phyloP scores from a whole-genome alignment of 1,140 invertebrate genomes.

The Drosophila watanabei region DNA sequence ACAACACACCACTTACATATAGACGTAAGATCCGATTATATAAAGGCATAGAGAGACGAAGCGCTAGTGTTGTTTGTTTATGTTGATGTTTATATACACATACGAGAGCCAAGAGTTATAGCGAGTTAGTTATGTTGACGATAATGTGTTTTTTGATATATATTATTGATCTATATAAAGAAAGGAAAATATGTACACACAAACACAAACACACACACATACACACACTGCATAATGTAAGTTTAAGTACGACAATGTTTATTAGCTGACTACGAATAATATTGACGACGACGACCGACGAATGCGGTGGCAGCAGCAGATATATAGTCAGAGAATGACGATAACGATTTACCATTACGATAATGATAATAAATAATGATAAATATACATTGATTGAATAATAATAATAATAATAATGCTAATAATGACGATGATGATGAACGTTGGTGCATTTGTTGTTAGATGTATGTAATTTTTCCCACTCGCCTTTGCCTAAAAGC shows the following conservation, averaged over 20 bases:
- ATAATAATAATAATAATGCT: constrained; percentile 23
- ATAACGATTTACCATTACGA: constrained; percentile 50
- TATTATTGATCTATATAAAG: constrained; percentile 53
- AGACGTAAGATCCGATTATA: constrained; percentile 56
- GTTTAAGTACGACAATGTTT: constrained; percentile 65
- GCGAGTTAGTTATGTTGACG: constrained; percentile 79
- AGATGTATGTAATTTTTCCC: constrained; percentile 82
- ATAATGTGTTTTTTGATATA: constrained; percentile 73
- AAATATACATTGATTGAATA: constrained; percentile 40
- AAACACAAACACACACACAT: constrained; percentile 29
- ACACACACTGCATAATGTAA: constrained; percentile 35
- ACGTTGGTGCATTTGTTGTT: constrained; percentile 82
- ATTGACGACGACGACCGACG: constrained; percentile 30
- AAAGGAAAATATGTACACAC: constrained; percentile 29
- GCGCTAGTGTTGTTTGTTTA: constrained; percentile 81
- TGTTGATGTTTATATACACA: constrained; percentile 75
- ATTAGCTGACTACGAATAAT: constrained; percentile 57
- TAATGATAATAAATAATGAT: constrained; percentile 42
- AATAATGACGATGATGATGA: constrained; percentile 42
- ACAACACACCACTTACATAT: constrained; percentile 56
- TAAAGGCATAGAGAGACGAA: constrained; percentile 42
- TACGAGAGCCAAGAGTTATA: constrained; percentile 77
- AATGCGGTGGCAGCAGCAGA: constrained; percentile 8
- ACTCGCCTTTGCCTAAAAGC: constrained; percentile 80
- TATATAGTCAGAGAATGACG: constrained; percentile 29